Base-by-base conservation (phyloP, 2,113 vertebrate genomes). In the Mixornis gularis region DNA sequence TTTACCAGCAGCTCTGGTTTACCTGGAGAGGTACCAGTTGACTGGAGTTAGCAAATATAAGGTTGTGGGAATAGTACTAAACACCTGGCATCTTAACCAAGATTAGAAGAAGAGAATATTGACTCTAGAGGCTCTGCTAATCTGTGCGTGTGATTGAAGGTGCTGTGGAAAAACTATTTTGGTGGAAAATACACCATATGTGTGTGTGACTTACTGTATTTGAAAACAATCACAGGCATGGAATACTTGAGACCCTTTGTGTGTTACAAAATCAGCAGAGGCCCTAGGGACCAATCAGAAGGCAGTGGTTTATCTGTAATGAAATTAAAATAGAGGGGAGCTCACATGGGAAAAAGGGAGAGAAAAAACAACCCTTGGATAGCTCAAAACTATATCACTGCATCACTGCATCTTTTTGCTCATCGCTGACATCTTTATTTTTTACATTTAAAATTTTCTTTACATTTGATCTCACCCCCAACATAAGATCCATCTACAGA, bases 361-460 rank as follows among this genome's bases (percentile, higher is more conserved):
- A 64, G 40, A 22, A 64, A 27, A 63, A 63, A 21, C 46, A 53
- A 22, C 9, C 15, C 49, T 12, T 22, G 14, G 2, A 22, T 9
- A 46, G 14, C 22, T 55, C n/a, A 83, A 40, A 72, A n/a, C 9
- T 27, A 7, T 44, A 27, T 18, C 21, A 38, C 11, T 27, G 13
- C 11, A 38, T 72, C 22, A 27, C 27, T 53, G 17, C 3, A 7
- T 18, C 13, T n/a, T 55, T 63, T 62, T 63, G 4, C 17, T 40
- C 14, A 27, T 46, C 0, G 0, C 17, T 0, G 0, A 63, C 18
- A n/a, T 4, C 21, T 24, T 55, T 44, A 21, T 18, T n/a, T 26
- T 83, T 83, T 22, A 15, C 7, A 24, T 46, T 72, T 46, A 63
- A 29, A 38, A 12, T 53, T 25, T 34, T 34, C 22, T 63, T 83